These are phyloP conservation scores for Endotricha flammealis DNA, from an alignment of 2,888 invertebrate species.

Conservation along the genomic window DNA sequence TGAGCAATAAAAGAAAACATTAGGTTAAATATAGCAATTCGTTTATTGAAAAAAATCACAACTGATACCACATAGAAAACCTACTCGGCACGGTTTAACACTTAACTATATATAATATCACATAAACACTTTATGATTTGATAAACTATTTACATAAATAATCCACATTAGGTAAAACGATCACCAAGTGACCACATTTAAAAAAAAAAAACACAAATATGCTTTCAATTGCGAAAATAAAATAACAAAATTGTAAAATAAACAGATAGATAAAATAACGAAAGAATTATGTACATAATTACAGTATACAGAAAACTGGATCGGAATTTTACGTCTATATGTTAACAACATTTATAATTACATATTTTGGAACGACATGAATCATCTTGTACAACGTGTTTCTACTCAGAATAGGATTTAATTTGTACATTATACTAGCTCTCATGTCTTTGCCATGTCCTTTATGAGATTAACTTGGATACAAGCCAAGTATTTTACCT, in stretches of 20 bases:
- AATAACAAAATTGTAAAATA: slow-evolving; percentile 23
- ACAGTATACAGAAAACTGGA: slow-evolving; percentile 15
- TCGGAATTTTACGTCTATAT: slow-evolving; percentile 15
- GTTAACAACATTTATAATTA: slow-evolving; percentile 11
- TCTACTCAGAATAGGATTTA: neutral
- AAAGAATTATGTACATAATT: slow-evolving; percentile 20
- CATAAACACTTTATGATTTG: slow-evolving; percentile 75
- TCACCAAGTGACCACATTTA: slow-evolving; percentile 46
- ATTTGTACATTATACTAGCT: neutral
- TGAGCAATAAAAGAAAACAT: slow-evolving; percentile 19
- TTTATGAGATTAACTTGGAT: no score
- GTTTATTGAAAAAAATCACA: slow-evolving; percentile 76
- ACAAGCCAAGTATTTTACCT: no score
- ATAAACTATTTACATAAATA: slow-evolving; percentile 68
- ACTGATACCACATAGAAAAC: slow-evolving; percentile 78
- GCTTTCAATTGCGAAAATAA: slow-evolving; percentile 20
- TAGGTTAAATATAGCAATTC: slow-evolving; percentile 55
- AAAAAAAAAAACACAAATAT: slow-evolving; percentile 34
- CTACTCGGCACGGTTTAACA: slow-evolving; percentile 78
- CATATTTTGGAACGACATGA: slow-evolving; percentile 9
- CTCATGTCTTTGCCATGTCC: no score
- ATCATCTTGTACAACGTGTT: slow-evolving; percentile 15
- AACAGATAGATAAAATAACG: slow-evolving; percentile 20
- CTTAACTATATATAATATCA: slow-evolving; percentile 76
- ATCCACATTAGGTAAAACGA: slow-evolving; percentile 55